Evolutionary conservation across 2,113 vertebrate species (phyloP).

Genomic region (Abramis brama): DNA sequence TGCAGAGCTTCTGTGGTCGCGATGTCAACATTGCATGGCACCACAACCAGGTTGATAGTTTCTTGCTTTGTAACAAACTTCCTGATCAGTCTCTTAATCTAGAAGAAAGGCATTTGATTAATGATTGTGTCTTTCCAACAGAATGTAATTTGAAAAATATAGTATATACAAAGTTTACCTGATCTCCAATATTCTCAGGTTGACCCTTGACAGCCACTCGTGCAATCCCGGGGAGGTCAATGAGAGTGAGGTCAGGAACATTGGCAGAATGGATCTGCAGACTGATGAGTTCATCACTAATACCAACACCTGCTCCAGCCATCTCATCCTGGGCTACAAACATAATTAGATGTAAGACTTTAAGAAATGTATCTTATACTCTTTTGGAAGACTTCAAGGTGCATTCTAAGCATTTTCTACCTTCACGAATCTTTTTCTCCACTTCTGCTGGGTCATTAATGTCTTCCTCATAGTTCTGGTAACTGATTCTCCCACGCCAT

Average conservation of each 20-base stretch:
- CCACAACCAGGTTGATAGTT: conserved; percentile 87
- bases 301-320: conserved; percentile 74
- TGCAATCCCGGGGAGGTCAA: conserved; percentile 93
- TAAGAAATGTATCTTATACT: not conserved
- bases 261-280: conserved; percentile 80
- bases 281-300: conserved; percentile 83
- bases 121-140: not conserved
- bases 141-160: not conserved
- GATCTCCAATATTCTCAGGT: conserved; percentile 80
- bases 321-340: conserved; percentile 80
- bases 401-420: conserved; percentile 46
- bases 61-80: conserved; percentile 82
- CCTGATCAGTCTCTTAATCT: conserved; percentile 85
- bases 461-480: conserved; percentile 55
- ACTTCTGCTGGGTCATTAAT: conserved; percentile 68
- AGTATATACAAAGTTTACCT: conserved; percentile 70
- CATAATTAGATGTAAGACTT: not conserved
- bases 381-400: not conserved
- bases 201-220: conserved; percentile 86
- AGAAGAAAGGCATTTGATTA: not conserved
- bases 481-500: conserved; percentile 74
- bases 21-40: conserved; percentile 89
- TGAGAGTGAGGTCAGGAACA: conserved; percentile 89
- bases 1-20: conserved; percentile 89
- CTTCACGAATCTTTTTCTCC: conserved; percentile 71